Conservation (phyloP, 2,797 vertebrate species). For the Megalops cyprinoides region DNA sequence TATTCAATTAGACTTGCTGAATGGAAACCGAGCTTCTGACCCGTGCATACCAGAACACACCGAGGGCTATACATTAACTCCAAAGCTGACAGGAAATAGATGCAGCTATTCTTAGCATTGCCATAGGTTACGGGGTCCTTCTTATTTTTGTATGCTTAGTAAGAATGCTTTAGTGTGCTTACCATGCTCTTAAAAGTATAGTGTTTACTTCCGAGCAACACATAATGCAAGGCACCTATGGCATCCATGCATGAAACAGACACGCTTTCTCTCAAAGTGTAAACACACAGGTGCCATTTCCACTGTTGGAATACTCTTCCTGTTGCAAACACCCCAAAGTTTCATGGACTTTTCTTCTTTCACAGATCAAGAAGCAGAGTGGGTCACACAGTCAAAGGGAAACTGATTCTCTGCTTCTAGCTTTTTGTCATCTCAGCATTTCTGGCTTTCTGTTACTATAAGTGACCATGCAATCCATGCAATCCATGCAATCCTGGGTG, state of each 20-base stretch:
- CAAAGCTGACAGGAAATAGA: conserved; percentile 23
- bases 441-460: conserved; percentile 10
- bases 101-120: conserved; percentile 56
- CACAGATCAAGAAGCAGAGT: not conserved
- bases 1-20: conserved; percentile 36
- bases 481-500: not conserved
- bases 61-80: conserved; percentile 38
- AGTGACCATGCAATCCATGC: conserved; percentile 13
- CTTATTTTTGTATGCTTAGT: conserved; percentile 59
- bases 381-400: not conserved
- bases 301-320: not conserved
- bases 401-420: conserved; percentile 26
- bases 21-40: conserved; percentile 37
- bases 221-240: not conserved
- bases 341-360: conserved; percentile 13
- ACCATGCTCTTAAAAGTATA: not conserved
- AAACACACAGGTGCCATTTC: not conserved
- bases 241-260: not conserved
- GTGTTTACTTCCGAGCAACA: not conserved
- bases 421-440: conserved; percentile 39
- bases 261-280: not conserved
- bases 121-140: conserved; percentile 28
- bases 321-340: not conserved
- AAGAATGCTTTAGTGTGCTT: conserved; percentile 7
- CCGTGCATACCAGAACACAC: conserved; percentile 47